A percentile compares a stretch with the other conserved stretches of the same genome.
Evolutionary conservation across 2,888 invertebrate species (phyloP).

Genomic region (Drosophila meridionalis): DNA sequence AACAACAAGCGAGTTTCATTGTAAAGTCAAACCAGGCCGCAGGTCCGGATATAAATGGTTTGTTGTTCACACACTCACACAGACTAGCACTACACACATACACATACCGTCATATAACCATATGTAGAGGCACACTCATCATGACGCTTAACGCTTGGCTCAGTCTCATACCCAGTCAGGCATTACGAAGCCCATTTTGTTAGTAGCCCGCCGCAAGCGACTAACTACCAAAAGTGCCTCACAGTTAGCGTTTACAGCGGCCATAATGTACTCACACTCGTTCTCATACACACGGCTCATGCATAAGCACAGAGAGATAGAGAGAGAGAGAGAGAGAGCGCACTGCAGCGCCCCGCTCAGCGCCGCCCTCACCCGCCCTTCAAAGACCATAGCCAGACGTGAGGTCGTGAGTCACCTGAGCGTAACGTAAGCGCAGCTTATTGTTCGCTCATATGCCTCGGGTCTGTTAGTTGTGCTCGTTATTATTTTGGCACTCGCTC

Average conservation of each 20-base stretch:
- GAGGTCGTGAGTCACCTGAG: slow-evolving; percentile 82
- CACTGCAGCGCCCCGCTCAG: slow-evolving; percentile 38
- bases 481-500: slow-evolving; percentile 54
- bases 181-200: slow-evolving; percentile 79
- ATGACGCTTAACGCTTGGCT: slow-evolving; percentile 74
- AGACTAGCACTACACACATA: slow-evolving; percentile 6
- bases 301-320: slow-evolving; percentile 28
- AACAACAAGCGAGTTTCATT: slow-evolving; percentile 68
- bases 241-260: slow-evolving; percentile 54
- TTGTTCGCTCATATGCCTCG: slow-evolving; percentile 55
- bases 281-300: slow-evolving; percentile 43
- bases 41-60: slow-evolving; percentile 80
- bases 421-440: slow-evolving; percentile 81
- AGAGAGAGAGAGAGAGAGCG: not conserved
- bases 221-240: slow-evolving; percentile 71
- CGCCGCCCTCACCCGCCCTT: slow-evolving; percentile 61
- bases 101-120: slow-evolving; percentile 9
- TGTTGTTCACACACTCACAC: slow-evolving; percentile 62
- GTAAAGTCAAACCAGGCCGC: slow-evolving; percentile 78
- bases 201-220: slow-evolving; percentile 74
- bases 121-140: slow-evolving; percentile 61
- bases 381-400: slow-evolving; percentile 10
- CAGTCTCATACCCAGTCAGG: slow-evolving; percentile 69
- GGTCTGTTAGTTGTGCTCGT: slow-evolving; percentile 46
- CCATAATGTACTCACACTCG: slow-evolving; percentile 51